Evolutionary conservation across 2,888 invertebrate genomes (phyloP).

Genomic region (Diploptera punctata): DNA sequence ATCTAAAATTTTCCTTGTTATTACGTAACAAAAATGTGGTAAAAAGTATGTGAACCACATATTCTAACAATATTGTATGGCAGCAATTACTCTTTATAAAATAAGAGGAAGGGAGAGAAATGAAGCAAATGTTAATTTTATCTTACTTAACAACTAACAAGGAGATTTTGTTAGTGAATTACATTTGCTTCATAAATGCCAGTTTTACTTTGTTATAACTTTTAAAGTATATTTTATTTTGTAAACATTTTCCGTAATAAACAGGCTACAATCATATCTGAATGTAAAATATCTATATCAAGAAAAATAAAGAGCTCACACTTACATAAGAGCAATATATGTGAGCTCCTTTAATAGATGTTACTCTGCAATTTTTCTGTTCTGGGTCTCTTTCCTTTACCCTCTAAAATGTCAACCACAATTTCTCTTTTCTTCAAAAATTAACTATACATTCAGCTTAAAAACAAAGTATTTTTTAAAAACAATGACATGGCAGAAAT

Average conservation of each 20-base stretch:
- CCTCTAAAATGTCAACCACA: no score
- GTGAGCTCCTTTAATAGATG: not conserved
- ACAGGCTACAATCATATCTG: conserved; percentile 1
- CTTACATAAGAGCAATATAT: not conserved
- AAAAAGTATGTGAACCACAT: no score
- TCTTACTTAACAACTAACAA: no score
- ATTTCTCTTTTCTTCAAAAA: not conserved
- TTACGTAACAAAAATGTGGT: no score
- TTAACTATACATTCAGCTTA: not conserved
- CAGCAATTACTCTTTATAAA: no score
- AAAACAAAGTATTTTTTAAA: not conserved
- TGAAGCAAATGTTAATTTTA: no score
- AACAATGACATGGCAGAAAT: not conserved
- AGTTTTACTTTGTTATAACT: not conserved
- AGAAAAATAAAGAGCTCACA: conserved; percentile 12
- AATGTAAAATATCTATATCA: conserved; percentile 1
- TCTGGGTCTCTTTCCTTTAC: no score
- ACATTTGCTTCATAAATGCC: no score
- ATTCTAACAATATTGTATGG: no score
- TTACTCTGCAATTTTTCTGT: not conserved
- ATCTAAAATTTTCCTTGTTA: no score
- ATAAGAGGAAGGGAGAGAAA: no score
- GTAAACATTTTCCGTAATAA: conserved; percentile 3
- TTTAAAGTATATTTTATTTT: not conserved
- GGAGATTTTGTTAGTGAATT: no score